These are phyloP conservation scores for Eilema sororculum DNA, from an alignment of 2,888 invertebrate species.

Conservation along the genomic window DNA sequence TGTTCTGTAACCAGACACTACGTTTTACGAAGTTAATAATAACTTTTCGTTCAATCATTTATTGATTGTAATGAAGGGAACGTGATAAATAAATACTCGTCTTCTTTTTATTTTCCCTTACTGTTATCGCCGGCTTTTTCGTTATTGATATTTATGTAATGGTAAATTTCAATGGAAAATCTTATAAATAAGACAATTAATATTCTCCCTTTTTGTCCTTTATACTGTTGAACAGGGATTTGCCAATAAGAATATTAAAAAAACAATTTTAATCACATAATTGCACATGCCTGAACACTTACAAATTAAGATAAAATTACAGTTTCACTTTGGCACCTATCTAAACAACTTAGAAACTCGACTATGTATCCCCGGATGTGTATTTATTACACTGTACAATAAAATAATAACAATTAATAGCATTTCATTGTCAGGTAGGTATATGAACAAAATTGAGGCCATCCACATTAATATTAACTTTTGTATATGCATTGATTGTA, in stretches of 20 bases:
- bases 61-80: conserved; percentile 28
- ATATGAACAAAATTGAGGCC: background rate
- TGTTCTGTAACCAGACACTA: conserved; percentile 78
- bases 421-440: background rate
- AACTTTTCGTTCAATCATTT: conserved; percentile 66
- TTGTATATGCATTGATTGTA: background rate
- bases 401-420: background rate
- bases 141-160: background rate
- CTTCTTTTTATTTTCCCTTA: background rate
- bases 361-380: background rate
- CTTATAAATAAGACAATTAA: background rate
- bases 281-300: no score
- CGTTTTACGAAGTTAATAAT: conserved; percentile 78
- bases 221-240: background rate
- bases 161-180: background rate
- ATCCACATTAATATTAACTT: background rate
- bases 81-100: background rate
- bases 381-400: no score
- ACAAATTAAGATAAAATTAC: no score
- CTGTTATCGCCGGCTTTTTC: conserved; percentile 8
- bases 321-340: background rate
- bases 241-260: no score
- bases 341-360: background rate
- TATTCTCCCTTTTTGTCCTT: background rate
- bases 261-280: no score